Percentiles rank a stretch among this genome's conserved stretches.
Conservation (phyloP, 2,888 invertebrate species). For the Morpho deidamia region DNA sequence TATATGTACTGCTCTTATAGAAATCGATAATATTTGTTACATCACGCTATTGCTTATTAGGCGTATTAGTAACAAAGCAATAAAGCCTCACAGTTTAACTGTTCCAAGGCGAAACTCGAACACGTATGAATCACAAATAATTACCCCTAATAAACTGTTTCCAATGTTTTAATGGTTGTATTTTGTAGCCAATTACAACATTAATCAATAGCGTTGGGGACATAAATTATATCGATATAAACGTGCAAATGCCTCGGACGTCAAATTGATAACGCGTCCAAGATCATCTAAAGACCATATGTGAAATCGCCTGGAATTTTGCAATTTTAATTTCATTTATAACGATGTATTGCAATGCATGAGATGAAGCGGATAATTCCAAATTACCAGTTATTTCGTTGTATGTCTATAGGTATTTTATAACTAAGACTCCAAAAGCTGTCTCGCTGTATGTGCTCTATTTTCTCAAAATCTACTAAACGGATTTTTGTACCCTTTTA, state of each 20-base stretch:
- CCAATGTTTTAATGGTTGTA: conserved; percentile 26
- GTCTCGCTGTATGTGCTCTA: no score
- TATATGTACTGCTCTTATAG: no score
- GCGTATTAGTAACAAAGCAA: not conserved
- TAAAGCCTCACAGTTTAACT: conserved; percentile 6
- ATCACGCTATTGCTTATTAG: no score
- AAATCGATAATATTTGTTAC: no score
- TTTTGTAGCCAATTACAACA: conserved; percentile 57
- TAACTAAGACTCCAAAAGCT: no score
- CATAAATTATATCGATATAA: conserved; percentile 72
- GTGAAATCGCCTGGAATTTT: conserved; percentile 75
- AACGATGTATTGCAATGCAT: conserved; percentile 42
- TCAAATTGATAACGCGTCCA: conserved; percentile 63
- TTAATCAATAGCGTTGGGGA: conserved; percentile 66
- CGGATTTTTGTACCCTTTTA: no score
- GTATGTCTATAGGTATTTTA: no score
- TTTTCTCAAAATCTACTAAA: no score
- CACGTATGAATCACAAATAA: conserved; percentile 26
- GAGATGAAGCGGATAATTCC: conserved; percentile 19
- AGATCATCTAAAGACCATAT: conserved; percentile 75
- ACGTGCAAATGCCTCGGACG: conserved; percentile 55
- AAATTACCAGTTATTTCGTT: no score
- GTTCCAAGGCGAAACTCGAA: conserved; percentile 15
- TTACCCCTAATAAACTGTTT: conserved; percentile 26
- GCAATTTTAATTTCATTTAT: conserved; percentile 78